These are phyloP conservation scores for Dryoscopus gambensis DNA, from an alignment of 2,113 vertebrate genomes.

Conservation along the genomic window DNA sequence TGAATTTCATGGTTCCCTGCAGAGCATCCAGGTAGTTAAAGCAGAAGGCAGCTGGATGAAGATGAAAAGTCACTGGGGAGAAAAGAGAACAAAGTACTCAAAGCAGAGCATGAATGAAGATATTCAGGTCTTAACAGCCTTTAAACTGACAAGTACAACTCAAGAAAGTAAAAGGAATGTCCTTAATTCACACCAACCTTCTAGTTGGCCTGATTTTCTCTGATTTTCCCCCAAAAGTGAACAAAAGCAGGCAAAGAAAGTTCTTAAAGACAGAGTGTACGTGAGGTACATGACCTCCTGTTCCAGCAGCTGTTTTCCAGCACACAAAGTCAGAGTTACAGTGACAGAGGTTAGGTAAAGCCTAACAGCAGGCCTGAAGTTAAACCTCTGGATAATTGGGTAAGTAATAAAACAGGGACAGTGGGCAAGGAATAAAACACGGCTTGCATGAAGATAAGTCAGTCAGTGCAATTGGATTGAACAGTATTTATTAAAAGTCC, in stretches of 20 bases:
- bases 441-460: background rate
- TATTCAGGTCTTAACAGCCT: background rate
- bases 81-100: background rate
- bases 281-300: background rate
- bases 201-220: background rate
- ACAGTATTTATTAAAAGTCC: background rate
- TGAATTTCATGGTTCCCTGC: background rate
- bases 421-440: background rate
- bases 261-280: background rate
- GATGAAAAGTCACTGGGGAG: background rate
- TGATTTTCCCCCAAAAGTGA: background rate
- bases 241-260: background rate
- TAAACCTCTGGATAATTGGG: background rate
- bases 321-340: background rate
- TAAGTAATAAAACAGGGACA: background rate
- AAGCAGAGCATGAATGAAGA: background rate
- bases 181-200: background rate
- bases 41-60: background rate
- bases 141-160: background rate
- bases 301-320: background rate
- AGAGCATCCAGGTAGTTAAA: background rate
- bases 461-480: background rate
- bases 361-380: background rate
- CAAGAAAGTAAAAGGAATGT: background rate
- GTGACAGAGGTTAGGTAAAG: background rate